Conservation (phyloP, 2,113 vertebrate genomes). For the Ptychochromis oligacanthus region DNA sequence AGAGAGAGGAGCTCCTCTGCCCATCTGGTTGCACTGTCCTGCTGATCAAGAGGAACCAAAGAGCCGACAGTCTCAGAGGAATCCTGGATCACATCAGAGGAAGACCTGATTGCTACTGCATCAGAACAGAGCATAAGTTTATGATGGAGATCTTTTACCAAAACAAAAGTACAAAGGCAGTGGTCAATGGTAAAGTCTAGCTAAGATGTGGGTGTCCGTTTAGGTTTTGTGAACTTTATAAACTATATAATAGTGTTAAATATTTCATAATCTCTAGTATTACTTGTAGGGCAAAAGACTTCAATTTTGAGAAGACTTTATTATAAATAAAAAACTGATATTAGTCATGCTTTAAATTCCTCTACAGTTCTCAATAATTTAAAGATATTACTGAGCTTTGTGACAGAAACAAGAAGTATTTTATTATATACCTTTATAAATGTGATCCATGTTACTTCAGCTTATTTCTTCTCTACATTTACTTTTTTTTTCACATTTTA, state of each 20-base stretch:
- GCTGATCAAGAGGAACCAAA: slow-evolving; percentile 49
- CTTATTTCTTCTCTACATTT: neutral
- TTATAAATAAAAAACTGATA: neutral
- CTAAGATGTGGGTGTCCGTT: neutral
- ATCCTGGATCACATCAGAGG: slow-evolving; percentile 53
- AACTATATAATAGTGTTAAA: neutral
- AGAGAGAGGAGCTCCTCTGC: slow-evolving; percentile 59
- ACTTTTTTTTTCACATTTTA: neutral
- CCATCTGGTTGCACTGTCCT: slow-evolving; percentile 64
- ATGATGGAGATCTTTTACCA: slow-evolving; percentile 53
- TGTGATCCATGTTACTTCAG: neutral
- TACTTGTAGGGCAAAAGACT: neutral
- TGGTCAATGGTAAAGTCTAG: neutral
- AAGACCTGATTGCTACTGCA: slow-evolving; percentile 33
- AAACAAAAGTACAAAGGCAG: neutral
- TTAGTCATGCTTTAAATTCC: neutral
- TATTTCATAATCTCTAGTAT: neutral
- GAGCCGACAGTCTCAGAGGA: neutral
- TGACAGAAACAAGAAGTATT: neutral
- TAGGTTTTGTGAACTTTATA: neutral
- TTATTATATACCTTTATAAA: neutral
- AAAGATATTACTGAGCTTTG: neutral
- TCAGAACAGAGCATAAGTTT: slow-evolving; percentile 4
- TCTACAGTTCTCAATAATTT: neutral
- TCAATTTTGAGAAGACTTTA: neutral